phyloP scores from a whole-genome alignment of 2,888 invertebrate genomes.

The Drosophila cognata region DNA sequence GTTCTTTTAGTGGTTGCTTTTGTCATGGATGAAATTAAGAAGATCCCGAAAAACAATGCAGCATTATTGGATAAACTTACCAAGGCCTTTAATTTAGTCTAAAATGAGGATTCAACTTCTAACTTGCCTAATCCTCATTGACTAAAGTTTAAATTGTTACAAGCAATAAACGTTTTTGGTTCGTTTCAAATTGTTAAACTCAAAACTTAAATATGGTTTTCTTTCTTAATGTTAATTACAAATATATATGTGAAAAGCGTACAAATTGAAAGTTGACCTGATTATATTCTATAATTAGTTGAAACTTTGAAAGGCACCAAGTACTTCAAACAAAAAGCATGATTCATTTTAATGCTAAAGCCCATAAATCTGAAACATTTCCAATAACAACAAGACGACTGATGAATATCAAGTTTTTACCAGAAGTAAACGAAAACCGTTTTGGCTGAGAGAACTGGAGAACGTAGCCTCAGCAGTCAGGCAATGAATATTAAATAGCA shows the following conservation, averaged over 20 bases:
- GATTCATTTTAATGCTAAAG: conserved; percentile 1
- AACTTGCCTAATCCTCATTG: background rate
- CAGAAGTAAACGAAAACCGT: conserved; percentile 42
- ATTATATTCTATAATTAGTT: background rate
- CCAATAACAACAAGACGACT: conserved; percentile 24
- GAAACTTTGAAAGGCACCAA: background rate
- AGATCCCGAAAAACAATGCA: conserved; percentile 50
- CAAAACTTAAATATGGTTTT: conserved; percentile 16
- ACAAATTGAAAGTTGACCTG: conserved; percentile 13
- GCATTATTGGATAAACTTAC: conserved; percentile 53
- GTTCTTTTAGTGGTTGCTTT: conserved; percentile 65
- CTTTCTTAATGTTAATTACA: conserved; percentile 29
- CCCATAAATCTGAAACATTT: conserved; percentile 24
- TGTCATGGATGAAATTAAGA: conserved; percentile 69
- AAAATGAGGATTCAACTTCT: background rate
- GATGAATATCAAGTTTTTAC: conserved; percentile 32
- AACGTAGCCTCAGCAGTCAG: conserved; percentile 21
- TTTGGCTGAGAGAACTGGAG: conserved; percentile 36
- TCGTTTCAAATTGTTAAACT: conserved; percentile 53
- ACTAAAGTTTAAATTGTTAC: conserved; percentile 12
- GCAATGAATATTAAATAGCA: conserved; percentile 78
- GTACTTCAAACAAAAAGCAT: background rate
- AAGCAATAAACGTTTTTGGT: conserved; percentile 41
- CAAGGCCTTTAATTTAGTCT: conserved; percentile 59
- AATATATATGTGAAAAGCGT: conserved; percentile 27